These are phyloP conservation scores for Euborellia annulipes DNA, from an alignment of 1,140 invertebrate genomes.

Conservation along the genomic window DNA sequence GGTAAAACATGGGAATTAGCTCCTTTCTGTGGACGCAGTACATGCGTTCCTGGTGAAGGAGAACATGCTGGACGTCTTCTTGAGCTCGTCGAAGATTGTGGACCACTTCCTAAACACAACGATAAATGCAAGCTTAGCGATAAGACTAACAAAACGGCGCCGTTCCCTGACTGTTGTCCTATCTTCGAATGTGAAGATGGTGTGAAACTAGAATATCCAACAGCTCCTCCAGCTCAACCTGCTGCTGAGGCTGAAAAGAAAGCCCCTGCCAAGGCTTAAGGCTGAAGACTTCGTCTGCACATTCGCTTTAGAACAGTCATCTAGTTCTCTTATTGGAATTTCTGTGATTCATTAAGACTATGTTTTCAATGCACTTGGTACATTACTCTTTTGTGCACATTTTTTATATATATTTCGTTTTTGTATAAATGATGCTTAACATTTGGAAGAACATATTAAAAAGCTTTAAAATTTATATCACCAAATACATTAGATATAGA, in stretches of 20 bases:
- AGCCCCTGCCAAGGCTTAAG: conserved; percentile 20
- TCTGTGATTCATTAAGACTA: too few relatives aligned
- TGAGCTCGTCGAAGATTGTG: conserved; percentile 75
- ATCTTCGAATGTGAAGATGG: conserved; percentile 69
- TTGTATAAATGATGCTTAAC: too few relatives aligned
- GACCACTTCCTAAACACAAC: conserved; percentile 65
- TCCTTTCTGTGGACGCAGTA: conserved; percentile 75
- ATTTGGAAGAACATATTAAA: too few relatives aligned
- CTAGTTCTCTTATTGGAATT: too few relatives aligned
- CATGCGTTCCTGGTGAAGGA: conserved; percentile 55
- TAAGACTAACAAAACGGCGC: conserved; percentile 73
- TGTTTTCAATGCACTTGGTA: too few relatives aligned
- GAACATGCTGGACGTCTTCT: conserved; percentile 52
- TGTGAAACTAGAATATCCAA: conserved; percentile 67
- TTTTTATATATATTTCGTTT: too few relatives aligned
- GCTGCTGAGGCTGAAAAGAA: conserved; percentile 28
- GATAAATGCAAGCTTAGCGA: conserved; percentile 72
- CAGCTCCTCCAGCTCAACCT: conserved; percentile 48
- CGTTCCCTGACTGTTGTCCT: conserved; percentile 72
- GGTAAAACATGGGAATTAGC: conserved; percentile 66
- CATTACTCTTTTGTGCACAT: too few relatives aligned
- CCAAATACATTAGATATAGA: too few relatives aligned
- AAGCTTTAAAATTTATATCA: too few relatives aligned
- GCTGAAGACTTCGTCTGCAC: too few relatives aligned
- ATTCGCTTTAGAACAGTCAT: too few relatives aligned